These are phyloP conservation scores for Carassius carassius DNA, from an alignment of 2,113 vertebrate species.

Conservation along the genomic window DNA sequence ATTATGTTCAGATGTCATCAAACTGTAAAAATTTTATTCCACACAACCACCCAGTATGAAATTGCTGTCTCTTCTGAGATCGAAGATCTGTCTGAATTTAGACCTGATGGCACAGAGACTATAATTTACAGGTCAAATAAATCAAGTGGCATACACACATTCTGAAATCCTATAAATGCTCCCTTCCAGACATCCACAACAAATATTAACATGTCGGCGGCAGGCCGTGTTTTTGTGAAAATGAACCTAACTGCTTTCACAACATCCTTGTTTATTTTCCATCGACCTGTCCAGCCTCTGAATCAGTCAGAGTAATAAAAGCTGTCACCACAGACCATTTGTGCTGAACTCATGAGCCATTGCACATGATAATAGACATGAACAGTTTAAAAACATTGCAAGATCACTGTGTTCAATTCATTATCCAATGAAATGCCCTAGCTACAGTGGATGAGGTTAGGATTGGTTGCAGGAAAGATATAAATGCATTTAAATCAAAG, in stretches of 20 bases:
- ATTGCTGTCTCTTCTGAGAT: background rate
- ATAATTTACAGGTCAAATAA: conserved; percentile 8
- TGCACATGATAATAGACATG: conserved; percentile 20
- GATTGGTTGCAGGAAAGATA: conserved; percentile 51
- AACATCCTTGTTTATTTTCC: conserved; percentile 37
- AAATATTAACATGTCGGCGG: conserved; percentile 1
- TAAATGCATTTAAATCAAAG: conserved; percentile 54
- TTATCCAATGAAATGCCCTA: background rate
- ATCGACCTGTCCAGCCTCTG: conserved; percentile 13
- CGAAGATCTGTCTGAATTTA: background rate
- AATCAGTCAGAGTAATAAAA: conserved; percentile 23
- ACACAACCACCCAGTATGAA: conserved; percentile 21
- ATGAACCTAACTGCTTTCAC: conserved; percentile 30
- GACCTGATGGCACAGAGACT: background rate
- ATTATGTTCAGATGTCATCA: background rate
- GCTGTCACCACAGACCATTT: background rate
- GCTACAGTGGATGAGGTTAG: conserved; percentile 53
- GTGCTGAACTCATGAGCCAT: conserved; percentile 8
- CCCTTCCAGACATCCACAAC: conserved; percentile 11
- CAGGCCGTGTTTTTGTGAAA: conserved; percentile 21
- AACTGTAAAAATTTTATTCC: background rate
- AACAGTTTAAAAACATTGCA: conserved; percentile 38
- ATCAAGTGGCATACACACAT: conserved; percentile 9
- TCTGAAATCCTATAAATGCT: background rate
- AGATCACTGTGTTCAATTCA: conserved; percentile 9